Conservation (phyloP, 2,888 invertebrate species). For the Elysia crispata region DNA sequence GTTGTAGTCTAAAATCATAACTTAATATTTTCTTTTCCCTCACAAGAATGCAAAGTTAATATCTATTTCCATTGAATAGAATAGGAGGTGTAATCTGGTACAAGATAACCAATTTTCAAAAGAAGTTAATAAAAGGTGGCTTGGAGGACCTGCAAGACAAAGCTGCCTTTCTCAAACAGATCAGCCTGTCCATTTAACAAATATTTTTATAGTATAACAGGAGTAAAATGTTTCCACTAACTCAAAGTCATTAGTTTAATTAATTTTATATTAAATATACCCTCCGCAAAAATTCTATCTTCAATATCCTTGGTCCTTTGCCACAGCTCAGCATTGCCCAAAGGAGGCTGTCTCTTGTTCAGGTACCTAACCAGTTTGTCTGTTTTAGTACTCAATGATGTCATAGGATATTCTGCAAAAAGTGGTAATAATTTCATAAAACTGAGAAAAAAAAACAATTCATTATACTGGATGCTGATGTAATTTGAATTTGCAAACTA, state of each 20-base stretch:
- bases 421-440: no score
- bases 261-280: no score
- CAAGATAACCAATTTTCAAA: no score
- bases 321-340: constrained; percentile 35
- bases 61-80: no score
- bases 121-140: no score
- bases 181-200: background rate
- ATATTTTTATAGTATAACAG: background rate
- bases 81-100: no score
- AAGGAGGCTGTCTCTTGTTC: constrained; percentile 51
- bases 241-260: background rate
- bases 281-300: constrained; percentile 39
- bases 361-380: constrained; percentile 52
- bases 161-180: no score
- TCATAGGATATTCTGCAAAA: constrained; percentile 52
- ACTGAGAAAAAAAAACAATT: no score
- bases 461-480: background rate
- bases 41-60: no score
- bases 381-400: constrained; percentile 43
- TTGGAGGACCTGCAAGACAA: no score
- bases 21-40: no score
- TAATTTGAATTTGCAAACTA: background rate
- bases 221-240: background rate
- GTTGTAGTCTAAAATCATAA: no score
- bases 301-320: constrained; percentile 38